Evolutionary conservation across 2,888 invertebrate genomes (phyloP).

Genomic region (Melanargia galathea): DNA sequence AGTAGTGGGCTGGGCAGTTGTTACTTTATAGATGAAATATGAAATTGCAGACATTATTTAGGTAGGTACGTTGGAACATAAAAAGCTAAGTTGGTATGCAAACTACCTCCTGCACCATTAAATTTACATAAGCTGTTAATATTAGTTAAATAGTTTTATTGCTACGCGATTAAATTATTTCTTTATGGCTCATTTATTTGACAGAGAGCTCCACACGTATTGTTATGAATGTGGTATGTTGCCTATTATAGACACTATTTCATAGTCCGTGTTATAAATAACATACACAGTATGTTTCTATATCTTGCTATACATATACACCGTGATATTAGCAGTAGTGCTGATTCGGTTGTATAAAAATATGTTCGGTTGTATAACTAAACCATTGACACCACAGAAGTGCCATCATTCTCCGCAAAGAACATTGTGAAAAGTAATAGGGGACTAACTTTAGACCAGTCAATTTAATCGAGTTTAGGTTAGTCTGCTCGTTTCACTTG

Average conservation of each 20-base stretch:
- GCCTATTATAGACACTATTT: not conserved
- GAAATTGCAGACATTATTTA: not conserved
- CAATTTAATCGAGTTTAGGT: too few species aligned
- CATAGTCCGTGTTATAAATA: not conserved
- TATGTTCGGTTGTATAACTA: too few species aligned
- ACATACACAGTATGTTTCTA: not conserved
- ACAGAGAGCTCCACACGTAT: constrained; percentile 5
- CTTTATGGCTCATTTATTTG: not conserved
- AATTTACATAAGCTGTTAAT: constrained; percentile 22
- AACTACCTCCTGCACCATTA: constrained; percentile 17
- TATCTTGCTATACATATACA: too few species aligned
- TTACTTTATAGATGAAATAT: too few species aligned
- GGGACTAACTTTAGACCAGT: too few species aligned
- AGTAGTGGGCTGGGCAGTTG: too few species aligned
- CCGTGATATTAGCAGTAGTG: too few species aligned
- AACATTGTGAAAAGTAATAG: too few species aligned
- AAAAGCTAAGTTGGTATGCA: constrained; percentile 20
- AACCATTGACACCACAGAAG: too few species aligned
- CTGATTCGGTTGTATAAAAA: too few species aligned
- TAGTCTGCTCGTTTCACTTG: too few species aligned
- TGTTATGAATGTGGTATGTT: not conserved
- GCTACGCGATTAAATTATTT: constrained; percentile 4
- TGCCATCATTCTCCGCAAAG: too few species aligned
- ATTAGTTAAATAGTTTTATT: constrained; percentile 22
- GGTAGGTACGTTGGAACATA: not conserved